Evolutionary conservation across 2,888 invertebrate genomes (phyloP), one percentile per base, ranked within the genome.

Genomic region (Euphydryas editha): DNA sequence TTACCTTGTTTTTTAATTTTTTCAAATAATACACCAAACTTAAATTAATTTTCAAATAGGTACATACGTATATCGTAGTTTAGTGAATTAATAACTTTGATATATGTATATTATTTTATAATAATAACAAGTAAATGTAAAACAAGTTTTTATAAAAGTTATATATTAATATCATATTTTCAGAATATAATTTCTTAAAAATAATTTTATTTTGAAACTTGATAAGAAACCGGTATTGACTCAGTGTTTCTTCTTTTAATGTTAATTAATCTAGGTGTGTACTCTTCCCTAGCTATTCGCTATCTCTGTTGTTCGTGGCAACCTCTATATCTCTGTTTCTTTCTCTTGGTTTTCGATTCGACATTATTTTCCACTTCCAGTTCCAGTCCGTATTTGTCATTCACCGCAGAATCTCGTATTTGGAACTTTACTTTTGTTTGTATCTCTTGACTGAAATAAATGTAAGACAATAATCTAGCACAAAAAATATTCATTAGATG

Each of bases 351-450:
- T 54, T 54, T 54, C 54, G 36, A 75, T 69, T 72, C 74, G 74
- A 77, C 72, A 73, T 72, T 68, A 69, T 72, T 71, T 74, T 69
- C 61, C 70, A 67, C 73, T 65, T 55, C 72, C 72, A 69, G 62
- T 76, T 80, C 83, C 87, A 90, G 88, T 91, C 82, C 80, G 70
- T 81, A 84, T 80, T 83, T 89, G 87, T 83, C 89, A 82, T 79
- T 84, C 75, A 76, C 62, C 76, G 79, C 76, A 80, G 77, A 78
- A 77, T 85, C 77, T 85, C 77, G 73, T 73, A 70, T 71, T 71
- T 71, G 62, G 67, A 68, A 72, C 65, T 72, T 71, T 65, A 72
- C 65, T 72, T 71, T 65, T 60, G 69, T 74, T 74, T 73, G 74
- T 67, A 47, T 4, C 15, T 15, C 44, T 21, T 17, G 30, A 21